These are phyloP conservation scores for Cydia strobilella DNA, from an alignment of 1,140 invertebrate genomes.

Conservation along the genomic window DNA sequence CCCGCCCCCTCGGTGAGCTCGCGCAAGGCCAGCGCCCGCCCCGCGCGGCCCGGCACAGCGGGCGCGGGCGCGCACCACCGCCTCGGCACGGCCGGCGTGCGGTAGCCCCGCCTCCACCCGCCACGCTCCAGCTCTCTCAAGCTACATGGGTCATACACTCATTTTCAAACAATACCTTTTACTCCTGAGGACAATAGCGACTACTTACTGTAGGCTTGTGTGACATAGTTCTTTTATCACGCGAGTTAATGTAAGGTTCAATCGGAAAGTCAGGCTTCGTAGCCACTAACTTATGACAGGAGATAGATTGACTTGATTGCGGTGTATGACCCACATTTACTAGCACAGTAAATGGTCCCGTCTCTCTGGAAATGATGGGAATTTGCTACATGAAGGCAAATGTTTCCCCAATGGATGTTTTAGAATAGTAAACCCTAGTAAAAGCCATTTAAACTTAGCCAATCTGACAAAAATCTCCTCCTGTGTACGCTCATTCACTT, in stretches of 20 bases:
- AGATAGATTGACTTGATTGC: too few species aligned
- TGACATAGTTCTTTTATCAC: too few species aligned
- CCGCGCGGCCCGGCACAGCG: constrained; percentile 51
- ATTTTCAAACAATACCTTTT: too few species aligned
- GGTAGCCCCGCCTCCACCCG: not conserved
- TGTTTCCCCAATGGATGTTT: not conserved
- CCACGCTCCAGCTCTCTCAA: not conserved
- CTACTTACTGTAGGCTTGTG: too few species aligned
- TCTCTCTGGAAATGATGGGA: not conserved
- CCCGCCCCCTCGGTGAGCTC: constrained; percentile 4
- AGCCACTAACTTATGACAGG: too few species aligned
- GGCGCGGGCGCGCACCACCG: constrained; percentile 58
- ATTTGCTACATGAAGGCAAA: not conserved
- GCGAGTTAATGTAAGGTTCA: too few species aligned
- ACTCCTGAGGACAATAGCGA: too few species aligned
- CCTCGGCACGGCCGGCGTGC: constrained; percentile 56
- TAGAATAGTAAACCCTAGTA: not conserved
- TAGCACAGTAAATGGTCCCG: not conserved
- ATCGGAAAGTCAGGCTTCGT: too few species aligned
- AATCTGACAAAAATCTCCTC: too few species aligned
- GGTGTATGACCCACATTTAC: not conserved
- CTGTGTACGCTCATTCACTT: too few species aligned
- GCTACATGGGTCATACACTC: not conserved
- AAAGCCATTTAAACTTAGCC: not conserved
- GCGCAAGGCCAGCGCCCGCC: constrained; percentile 40